These are phyloP conservation scores for Trididemnum nubilum DNA, from an alignment of 23 tunicate genomes.

Conservation along the genomic window DNA sequence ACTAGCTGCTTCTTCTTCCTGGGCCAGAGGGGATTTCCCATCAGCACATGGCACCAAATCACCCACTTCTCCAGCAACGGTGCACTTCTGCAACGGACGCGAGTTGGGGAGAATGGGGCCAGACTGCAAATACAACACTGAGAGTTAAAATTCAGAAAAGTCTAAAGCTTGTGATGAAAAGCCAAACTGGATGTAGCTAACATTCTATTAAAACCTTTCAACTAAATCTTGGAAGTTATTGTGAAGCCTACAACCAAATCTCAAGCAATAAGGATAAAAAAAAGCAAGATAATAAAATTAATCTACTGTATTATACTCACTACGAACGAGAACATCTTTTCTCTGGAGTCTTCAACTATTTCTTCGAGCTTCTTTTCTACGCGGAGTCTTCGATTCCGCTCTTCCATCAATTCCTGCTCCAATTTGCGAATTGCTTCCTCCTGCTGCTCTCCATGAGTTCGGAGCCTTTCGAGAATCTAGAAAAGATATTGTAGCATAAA, in stretches of 20 bases:
- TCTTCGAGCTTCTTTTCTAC: background rate
- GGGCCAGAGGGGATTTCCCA: background rate
- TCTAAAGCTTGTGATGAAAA: too few relatives aligned
- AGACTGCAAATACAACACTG: background rate
- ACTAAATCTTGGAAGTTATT: too few relatives aligned
- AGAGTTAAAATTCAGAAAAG: background rate
- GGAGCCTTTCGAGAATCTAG: conserved; percentile 14
- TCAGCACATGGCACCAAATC: background rate
- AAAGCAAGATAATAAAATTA: too few relatives aligned
- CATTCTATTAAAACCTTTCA: too few relatives aligned
- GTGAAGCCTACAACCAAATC: too few relatives aligned
- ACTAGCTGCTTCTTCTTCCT: background rate
- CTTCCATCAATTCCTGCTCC: conserved; percentile 9
- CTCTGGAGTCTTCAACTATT: background rate
- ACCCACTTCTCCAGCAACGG: background rate
- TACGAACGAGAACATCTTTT: background rate
- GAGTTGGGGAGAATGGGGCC: background rate
- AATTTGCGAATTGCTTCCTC: background rate
- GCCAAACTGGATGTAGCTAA: too few relatives aligned
- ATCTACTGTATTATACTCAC: too few relatives aligned
- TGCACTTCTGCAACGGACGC: background rate
- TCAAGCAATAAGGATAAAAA: too few relatives aligned
- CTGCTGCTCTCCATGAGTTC: background rate
- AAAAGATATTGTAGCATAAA: background rate
- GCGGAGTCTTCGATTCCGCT: background rate